A percentile compares a stretch with the other conserved stretches of the same genome.
phyloP scores from a whole-genome alignment of 1,140 invertebrate species.

The Agraylea sexmaculata region DNA sequence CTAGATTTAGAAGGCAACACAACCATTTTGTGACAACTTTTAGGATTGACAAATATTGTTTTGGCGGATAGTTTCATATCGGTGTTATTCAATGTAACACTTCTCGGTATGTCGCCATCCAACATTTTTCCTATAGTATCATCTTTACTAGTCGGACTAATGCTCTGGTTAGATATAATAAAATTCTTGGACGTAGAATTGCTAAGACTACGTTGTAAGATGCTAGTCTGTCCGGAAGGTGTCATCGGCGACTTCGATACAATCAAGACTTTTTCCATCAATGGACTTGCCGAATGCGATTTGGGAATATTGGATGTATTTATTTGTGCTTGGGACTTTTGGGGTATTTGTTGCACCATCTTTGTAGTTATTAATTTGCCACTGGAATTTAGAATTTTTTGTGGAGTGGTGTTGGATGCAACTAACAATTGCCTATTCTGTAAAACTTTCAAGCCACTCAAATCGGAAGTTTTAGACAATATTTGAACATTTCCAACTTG shows the following conservation, averaged over 20 bases:
- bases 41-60: constrained; percentile 37
- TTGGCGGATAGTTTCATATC: constrained; percentile 39
- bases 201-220: constrained; percentile 16
- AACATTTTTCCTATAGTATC: constrained; percentile 8
- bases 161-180: constrained; percentile 27
- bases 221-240: constrained; percentile 26
- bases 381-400: constrained; percentile 29
- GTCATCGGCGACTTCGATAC: constrained; percentile 35
- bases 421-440: constrained; percentile 33
- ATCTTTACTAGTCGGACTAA: constrained; percentile 26
- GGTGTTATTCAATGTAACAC: constrained; percentile 33
- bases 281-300: constrained; percentile 6
- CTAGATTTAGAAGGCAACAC: constrained; percentile 32
- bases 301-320: constrained; percentile 15
- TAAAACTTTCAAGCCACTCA: constrained; percentile 29
- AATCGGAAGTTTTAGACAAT: constrained; percentile 32
- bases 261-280: constrained; percentile 36
- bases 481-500: constrained; percentile 35
- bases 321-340: constrained; percentile 24
- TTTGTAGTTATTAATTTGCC: constrained; percentile 35
- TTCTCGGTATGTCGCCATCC: constrained; percentile 25
- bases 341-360: constrained; percentile 29
- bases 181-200: constrained; percentile 30
- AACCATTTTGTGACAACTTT: constrained; percentile 40
- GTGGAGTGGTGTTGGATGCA: constrained; percentile 24